Base-by-base conservation (phyloP, 1,140 invertebrate species). In the Trichogramma pretiosum region DNA sequence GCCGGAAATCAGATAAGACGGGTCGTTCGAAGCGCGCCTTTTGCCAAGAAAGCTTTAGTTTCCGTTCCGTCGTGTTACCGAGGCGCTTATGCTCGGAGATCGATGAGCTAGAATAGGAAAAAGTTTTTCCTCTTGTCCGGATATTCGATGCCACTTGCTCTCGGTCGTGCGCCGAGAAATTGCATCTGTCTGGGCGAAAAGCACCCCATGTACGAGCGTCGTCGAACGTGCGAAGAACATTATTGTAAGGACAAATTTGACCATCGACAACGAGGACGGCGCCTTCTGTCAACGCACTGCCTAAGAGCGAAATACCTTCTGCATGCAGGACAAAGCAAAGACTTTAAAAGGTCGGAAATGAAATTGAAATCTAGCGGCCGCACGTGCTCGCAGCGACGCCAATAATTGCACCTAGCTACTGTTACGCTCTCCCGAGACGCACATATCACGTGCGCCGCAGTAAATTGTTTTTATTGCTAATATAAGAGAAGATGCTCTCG, bases 1-100 rank as follows among this genome's bases (percentile, higher is more conserved):
- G 46, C 52, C 47, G 54, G 47, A 52, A 55, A 52, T 52, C 54
- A 48, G 54, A 55, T 52, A 52, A 55, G 50, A 18, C 5, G 34
- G 11, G 5, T 16, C 34, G 2, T 42, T 48, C 46, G 37, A 23
- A 33, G 19, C 45, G 14, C 9, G 5, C 5, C 9, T 38, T 13
- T n/a, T 19, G 36, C n/a, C 21, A 11, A 5, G 33, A 34, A n/a
- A 9, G 14, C 7, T n/a, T n/a, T 16, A 16, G 17, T 9, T 34
- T 9, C 7, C 33, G 33, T 34, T 16, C 13, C 14, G 9, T 34
- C 33, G 33, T n/a, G 13, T 13, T 30, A 9, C 13, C 26, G 7
- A 30, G 13, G 8, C 8, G 13, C 26, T 7, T 8, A 13, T 9
- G 33, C 5, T 46, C 23, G 13, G 24, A 26, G 35, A 46, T 46